Conservation (phyloP, 2,888 invertebrate genomes). For the Zaprionus lineosus region DNA sequence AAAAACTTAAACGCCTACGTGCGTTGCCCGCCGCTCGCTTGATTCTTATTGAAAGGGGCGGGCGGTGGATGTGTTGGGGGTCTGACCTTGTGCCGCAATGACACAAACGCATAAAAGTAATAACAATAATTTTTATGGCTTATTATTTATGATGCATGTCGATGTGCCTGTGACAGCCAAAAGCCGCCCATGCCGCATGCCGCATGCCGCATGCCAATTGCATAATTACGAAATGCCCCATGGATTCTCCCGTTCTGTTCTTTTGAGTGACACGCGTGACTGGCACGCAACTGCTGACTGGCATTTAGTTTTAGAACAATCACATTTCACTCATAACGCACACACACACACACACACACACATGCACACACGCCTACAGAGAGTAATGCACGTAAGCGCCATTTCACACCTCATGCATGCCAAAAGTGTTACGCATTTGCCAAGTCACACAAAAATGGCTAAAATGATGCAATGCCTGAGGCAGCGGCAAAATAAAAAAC, state of each 20-base stretch:
- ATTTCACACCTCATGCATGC: constrained; percentile 57
- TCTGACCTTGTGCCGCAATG: constrained; percentile 43
- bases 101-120: constrained; percentile 25
- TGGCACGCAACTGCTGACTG: constrained; percentile 5
- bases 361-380: too few species aligned
- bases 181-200: constrained; percentile 3
- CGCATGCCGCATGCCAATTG: constrained; percentile 66
- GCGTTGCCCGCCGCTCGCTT: constrained; percentile 22
- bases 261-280: constrained; percentile 29
- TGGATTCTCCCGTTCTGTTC: constrained; percentile 38
- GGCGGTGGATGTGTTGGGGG: too few species aligned
- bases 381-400: constrained; percentile 40
- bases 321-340: constrained; percentile 37
- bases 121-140: constrained; percentile 45
- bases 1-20: constrained; percentile 51
- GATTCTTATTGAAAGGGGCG: constrained; percentile 23
- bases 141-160: constrained; percentile 52
- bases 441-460: constrained; percentile 46
- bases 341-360: too few species aligned
- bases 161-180: constrained; percentile 39
- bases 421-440: constrained; percentile 55
- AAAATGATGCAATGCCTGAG: constrained; percentile 48
- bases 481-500: constrained; percentile 26
- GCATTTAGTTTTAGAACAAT: constrained; percentile 28
- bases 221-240: constrained; percentile 52